Conservation (phyloP, 2,888 invertebrate species). For the Caenorhabditis uteleia region DNA sequence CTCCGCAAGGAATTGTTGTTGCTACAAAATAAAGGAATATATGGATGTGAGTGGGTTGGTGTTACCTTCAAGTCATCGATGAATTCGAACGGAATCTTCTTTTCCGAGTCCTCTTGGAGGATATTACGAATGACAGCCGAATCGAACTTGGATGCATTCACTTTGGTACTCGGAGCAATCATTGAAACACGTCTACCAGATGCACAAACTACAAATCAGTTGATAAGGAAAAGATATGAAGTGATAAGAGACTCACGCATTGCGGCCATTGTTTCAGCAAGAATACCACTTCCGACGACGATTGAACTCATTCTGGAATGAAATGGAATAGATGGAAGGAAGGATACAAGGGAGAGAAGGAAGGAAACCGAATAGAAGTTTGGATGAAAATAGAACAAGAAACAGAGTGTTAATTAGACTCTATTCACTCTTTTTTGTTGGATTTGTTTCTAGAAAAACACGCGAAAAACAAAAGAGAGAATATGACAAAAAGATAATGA, state of each 20-base stretch:
- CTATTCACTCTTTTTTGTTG: too few species aligned
- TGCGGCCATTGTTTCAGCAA: conserved; percentile 38
- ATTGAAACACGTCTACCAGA: conserved; percentile 35
- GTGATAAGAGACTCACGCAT: conserved; percentile 15
- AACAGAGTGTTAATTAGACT: too few species aligned
- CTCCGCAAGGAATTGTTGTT: conserved; percentile 32
- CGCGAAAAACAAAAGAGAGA: too few species aligned
- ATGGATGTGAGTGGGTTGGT: neutral
- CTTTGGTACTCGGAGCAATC: conserved; percentile 33
- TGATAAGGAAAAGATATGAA: neutral
- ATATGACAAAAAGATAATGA: too few species aligned
- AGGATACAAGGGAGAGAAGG: too few species aligned
- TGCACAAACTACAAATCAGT: conserved; percentile 22
- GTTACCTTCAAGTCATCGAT: conserved; percentile 33
- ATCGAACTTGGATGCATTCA: conserved; percentile 32
- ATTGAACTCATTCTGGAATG: conserved; percentile 38
- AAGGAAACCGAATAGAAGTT: too few species aligned
- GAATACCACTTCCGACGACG: conserved; percentile 36
- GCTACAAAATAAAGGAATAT: too few species aligned
- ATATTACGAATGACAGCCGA: conserved; percentile 29
- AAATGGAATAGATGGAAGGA: too few species aligned
- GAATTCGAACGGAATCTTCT: conserved; percentile 39
- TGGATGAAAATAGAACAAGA: too few species aligned
- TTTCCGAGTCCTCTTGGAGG: conserved; percentile 37
- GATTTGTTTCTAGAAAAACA: too few species aligned